Conservation (phyloP, 2,113 vertebrate genomes). For the Brachyhypopomus occidentalis region DNA sequence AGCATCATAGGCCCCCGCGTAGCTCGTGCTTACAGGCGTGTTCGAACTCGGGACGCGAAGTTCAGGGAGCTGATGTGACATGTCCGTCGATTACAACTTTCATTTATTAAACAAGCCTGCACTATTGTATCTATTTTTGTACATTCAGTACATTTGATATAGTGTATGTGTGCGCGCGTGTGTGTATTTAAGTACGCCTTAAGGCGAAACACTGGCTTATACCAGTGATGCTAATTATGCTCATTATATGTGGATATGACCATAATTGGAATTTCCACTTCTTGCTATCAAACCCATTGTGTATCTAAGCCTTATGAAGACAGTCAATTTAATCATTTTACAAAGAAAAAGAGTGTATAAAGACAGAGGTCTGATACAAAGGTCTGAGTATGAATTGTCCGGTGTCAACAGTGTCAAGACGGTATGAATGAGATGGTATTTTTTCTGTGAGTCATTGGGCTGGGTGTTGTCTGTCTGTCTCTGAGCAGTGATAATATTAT, state of each 20-base stretch:
- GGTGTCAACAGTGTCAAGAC: neutral
- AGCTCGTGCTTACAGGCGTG: conserved; percentile 20
- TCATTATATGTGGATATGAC: conserved; percentile 2
- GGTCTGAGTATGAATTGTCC: neutral
- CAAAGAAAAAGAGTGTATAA: neutral
- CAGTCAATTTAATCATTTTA: neutral
- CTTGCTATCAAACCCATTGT: neutral
- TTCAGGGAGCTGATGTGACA: neutral
- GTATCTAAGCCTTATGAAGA: neutral
- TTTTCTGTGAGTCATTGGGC: neutral
- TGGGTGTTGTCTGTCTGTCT: neutral
- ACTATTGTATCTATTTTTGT: neutral
- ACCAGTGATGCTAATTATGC: neutral
- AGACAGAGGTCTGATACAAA: neutral
- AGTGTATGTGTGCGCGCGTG: neutral
- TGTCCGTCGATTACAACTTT: neutral
- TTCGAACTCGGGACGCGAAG: neutral
- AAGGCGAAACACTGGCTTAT: no score
- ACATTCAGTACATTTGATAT: neutral
- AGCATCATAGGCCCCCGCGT: neutral
- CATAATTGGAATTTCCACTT: neutral
- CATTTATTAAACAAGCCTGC: neutral
- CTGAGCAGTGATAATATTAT: neutral
- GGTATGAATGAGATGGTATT: neutral
- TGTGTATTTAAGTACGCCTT: no score